Evolutionary conservation across 2,888 invertebrate species (phyloP).

Genomic region (Drosophila mettleri): DNA sequence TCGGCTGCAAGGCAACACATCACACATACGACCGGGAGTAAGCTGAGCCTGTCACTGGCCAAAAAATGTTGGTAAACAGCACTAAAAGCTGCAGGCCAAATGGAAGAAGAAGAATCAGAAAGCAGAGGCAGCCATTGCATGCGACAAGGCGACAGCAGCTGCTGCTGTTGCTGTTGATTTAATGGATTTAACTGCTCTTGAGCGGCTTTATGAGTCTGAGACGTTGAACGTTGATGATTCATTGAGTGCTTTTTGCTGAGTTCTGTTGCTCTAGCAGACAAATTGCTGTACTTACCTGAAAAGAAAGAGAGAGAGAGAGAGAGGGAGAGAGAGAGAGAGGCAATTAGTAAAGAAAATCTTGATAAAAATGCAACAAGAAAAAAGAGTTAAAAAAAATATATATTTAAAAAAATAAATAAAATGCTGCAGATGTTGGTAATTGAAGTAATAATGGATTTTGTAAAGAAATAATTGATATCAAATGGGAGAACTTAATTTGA

Average conservation of each 20-base stretch:
- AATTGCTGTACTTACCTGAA: conserved; percentile 57
- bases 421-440: conserved; percentile 1
- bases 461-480: background rate
- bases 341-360: conserved; percentile 42
- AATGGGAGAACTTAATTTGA: background rate
- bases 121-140: conserved; percentile 29
- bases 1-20: conserved; percentile 10
- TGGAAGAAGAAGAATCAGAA: background rate
- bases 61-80: conserved; percentile 40
- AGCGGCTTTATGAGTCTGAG: conserved; percentile 40
- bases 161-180: conserved; percentile 23
- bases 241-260: conserved; percentile 29
- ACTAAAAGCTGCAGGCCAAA: conserved; percentile 46
- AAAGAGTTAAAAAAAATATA: background rate
- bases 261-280: conserved; percentile 4
- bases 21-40: conserved; percentile 7
- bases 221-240: conserved; percentile 45
- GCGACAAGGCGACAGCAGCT: conserved; percentile 31
- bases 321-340: conserved; percentile 5
- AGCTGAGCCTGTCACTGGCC: background rate
- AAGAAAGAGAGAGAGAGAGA: conserved; percentile 29
- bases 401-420: background rate
- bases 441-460: background rate
- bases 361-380: background rate
- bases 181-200: conserved; percentile 44